A percentile compares a stretch with the other conserved stretches of the same genome.
These are phyloP conservation scores for Heterohyrax brucei DNA, from an alignment of 2,797 vertebrate species.

Conservation along the genomic window DNA sequence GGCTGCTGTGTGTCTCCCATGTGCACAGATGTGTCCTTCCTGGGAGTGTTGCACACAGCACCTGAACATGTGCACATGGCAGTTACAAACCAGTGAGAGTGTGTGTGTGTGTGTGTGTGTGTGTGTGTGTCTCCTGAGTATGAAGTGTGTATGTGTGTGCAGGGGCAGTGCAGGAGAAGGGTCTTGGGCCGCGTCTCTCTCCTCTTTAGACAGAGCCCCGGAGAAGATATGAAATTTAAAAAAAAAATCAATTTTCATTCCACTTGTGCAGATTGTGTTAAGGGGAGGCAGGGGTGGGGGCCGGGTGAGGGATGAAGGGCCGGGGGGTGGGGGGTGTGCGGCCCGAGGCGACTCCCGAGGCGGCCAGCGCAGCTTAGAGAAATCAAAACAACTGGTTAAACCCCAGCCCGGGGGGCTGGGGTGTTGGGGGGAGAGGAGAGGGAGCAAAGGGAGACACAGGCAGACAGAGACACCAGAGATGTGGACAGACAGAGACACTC, in stretches of 20 bases:
- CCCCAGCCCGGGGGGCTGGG: conserved; percentile 73
- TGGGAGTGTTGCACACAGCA: not conserved
- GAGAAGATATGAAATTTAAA: conserved; percentile 89
- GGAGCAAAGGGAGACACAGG: not conserved
- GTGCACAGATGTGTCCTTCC: not conserved
- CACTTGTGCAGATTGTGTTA: conserved; percentile 89
- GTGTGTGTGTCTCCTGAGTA: not conserved
- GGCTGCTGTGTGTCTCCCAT: not conserved
- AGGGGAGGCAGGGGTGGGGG: conserved; percentile 78
- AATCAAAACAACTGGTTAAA: conserved; percentile 88
- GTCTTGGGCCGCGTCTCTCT: conserved; percentile 84
- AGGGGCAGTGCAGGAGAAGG: conserved; percentile 73
- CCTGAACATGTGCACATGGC: not conserved
- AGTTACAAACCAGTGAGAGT: not conserved
- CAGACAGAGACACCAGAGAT: not conserved
- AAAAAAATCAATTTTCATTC: conserved; percentile 89
- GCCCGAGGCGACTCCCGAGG: conserved; percentile 84
- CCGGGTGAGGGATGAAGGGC: conserved; percentile 83
- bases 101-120: not conserved
- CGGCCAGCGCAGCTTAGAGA: conserved; percentile 84
- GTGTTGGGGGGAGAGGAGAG: conserved; percentile 64
- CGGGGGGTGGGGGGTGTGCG: conserved; percentile 73
- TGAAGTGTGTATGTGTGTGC: not conserved
- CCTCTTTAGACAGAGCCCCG: conserved; percentile 88
- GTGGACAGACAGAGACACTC: too few species aligned